phyloP scores from a whole-genome alignment of 2,888 invertebrate species.

The Molorchus minor region DNA sequence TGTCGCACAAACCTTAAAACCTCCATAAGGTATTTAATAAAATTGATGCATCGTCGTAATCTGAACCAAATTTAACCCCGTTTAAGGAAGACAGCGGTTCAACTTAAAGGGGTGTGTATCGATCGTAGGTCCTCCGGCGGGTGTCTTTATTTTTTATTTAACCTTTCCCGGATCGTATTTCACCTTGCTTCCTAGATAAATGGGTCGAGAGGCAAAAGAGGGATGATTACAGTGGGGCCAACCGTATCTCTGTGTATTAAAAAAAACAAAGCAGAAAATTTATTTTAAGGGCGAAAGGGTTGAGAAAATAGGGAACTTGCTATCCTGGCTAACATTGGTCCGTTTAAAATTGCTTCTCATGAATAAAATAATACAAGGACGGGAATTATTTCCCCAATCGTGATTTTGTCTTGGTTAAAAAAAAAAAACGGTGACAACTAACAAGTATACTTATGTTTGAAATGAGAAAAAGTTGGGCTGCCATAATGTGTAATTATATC shows the following conservation, averaged over 20 bases:
- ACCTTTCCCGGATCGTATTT: neutral
- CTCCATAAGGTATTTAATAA: too few relatives aligned
- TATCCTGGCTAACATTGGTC: too few relatives aligned
- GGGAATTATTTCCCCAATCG: too few relatives aligned
- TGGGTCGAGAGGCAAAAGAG: neutral
- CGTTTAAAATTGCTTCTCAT: too few relatives aligned
- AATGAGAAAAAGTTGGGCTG: too few relatives aligned
- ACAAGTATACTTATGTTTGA: too few relatives aligned
- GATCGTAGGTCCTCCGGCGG: neutral
- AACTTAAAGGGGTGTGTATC: neutral
- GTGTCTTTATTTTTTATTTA: neutral
- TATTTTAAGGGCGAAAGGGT: neutral
- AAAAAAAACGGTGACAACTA: too few relatives aligned
- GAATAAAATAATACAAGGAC: too few relatives aligned
- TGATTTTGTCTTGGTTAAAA: too few relatives aligned
- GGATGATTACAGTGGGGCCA: neutral
- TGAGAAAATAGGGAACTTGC: neutral
- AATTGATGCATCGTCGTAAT: too few relatives aligned
- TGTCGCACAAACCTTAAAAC: too few relatives aligned
- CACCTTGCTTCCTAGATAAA: neutral
- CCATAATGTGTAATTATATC: too few relatives aligned
- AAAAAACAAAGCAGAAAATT: constrained; percentile 5
- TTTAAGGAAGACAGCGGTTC: neutral
- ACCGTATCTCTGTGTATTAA: neutral
- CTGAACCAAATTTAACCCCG: neutral